Base-by-base conservation (phyloP, 2,113 vertebrate species). In the Atrichornis clamosus region DNA sequence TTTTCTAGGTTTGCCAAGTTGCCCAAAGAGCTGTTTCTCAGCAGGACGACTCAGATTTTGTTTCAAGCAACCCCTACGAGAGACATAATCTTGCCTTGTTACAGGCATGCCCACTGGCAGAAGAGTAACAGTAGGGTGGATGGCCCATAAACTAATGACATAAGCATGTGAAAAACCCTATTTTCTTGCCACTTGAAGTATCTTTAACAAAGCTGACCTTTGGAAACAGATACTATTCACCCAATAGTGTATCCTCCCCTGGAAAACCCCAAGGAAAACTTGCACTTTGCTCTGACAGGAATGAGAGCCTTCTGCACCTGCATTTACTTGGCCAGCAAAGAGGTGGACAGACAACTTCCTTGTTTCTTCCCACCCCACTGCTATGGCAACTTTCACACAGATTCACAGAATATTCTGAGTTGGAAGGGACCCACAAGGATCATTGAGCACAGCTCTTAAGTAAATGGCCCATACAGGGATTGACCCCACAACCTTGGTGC, bases 341-440 rank as follows among this genome's bases (percentile, higher is more conserved):
- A 68, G 58, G 6, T 13, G 15, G 30, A 80, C 5, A 47, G 75
- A 59, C 0, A 2, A n/a, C 15, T 58, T 89, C 39, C 32, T 59
- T 0, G 0, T 15, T 68, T 24, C 50, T 59, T 79, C 49, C 17
- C 47, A 65, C 9, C 11, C 19, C 41, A 65, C 13, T 1, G 1
- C 24, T 33, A 23, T 1, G 6, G 37, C 22, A 74, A 24, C 15
- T 17, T 49, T 24, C 1, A 2, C 62, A 67, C 4, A 50, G 32
- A 59, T 24, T 59, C 83, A 58, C 32, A 35, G 70, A 58, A 35
- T 26, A 50, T 21, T 50, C 11, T 4, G n/a, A 85, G 35, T 13
- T 13, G 16, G 35, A 76, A 50, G 32, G 30, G 42, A 49, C 42
- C 15, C 50, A 49, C 10, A 41, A 49, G 24, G 62, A 67, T 26